Conservation (phyloP, 2,888 invertebrate species). For the Noctua comes region DNA sequence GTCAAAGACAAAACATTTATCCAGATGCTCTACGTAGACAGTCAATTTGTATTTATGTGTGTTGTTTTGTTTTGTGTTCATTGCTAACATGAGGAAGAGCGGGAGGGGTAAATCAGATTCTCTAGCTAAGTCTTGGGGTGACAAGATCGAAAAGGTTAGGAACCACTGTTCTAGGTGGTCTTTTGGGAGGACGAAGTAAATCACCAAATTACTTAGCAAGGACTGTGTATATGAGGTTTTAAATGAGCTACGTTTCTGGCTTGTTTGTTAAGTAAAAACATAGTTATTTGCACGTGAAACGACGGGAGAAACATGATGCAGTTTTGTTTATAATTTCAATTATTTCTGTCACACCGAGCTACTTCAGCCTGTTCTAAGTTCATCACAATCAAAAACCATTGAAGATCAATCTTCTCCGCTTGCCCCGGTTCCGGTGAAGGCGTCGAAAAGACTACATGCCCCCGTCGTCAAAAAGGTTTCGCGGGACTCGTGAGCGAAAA, state of each 20-base stretch:
- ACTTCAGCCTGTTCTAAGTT: not conserved
- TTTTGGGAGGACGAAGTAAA: slow-evolving; percentile 38
- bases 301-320: not conserved
- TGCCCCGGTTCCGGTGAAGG: not conserved
- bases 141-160: too few relatives aligned
- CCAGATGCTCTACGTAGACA: too few relatives aligned
- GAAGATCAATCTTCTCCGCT: not conserved
- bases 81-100: too few relatives aligned
- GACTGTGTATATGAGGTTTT: slow-evolving; percentile 1
- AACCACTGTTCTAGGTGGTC: slow-evolving; percentile 39
- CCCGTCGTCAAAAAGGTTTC: not conserved
- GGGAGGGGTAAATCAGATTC: too few relatives aligned
- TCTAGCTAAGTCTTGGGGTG: too few relatives aligned
- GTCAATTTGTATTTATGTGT: too few relatives aligned
- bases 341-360: not conserved
- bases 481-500: not conserved
- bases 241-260: slow-evolving; percentile 17
- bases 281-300: not conserved
- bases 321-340: not conserved
- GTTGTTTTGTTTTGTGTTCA: too few relatives aligned
- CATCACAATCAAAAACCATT: not conserved
- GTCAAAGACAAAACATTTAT: too few relatives aligned
- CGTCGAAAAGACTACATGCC: not conserved
- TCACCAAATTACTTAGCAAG: slow-evolving; percentile 21
- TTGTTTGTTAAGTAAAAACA: not conserved